These are phyloP conservation scores for Oryzaephilus surinamensis DNA, from an alignment of 1,140 invertebrate species.

Conservation along the genomic window DNA sequence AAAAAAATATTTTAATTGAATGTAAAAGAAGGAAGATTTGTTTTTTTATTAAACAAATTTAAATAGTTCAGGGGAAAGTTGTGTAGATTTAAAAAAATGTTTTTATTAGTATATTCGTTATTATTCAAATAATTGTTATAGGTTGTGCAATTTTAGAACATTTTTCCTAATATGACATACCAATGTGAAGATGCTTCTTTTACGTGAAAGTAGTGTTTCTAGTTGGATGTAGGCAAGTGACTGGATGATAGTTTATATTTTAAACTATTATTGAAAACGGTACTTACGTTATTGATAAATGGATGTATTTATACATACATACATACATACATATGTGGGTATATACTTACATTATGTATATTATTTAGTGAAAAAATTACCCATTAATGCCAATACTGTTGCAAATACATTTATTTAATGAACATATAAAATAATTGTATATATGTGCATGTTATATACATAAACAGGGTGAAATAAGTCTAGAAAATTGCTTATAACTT, in stretches of 20 bases:
- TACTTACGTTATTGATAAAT: conserved; percentile 18
- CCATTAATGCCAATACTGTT: too few relatives aligned
- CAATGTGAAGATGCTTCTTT: conserved; percentile 25
- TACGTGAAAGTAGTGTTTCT: conserved; percentile 27
- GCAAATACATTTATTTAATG: too few relatives aligned
- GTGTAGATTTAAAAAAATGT: background rate
- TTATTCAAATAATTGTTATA: background rate
- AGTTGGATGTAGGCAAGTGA: conserved; percentile 23
- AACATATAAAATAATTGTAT: too few relatives aligned
- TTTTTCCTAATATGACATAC: conserved; percentile 23
- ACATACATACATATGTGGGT: too few relatives aligned
- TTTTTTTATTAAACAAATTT: background rate
- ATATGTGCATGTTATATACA: too few relatives aligned
- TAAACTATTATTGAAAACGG: conserved; percentile 14
- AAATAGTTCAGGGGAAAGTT: background rate
- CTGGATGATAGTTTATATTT: conserved; percentile 18
- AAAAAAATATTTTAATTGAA: background rate
- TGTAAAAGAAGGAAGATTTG: background rate
- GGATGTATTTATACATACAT: too few relatives aligned
- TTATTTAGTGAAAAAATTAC: too few relatives aligned
- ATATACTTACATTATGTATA: too few relatives aligned
- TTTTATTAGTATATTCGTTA: background rate
- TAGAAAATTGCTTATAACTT: too few relatives aligned
- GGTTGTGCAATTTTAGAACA: conserved; percentile 4
- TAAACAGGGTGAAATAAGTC: too few relatives aligned